Evolutionary conservation across 2,888 invertebrate species (phyloP).

Genomic region (Pristionchus exspectatus): DNA sequence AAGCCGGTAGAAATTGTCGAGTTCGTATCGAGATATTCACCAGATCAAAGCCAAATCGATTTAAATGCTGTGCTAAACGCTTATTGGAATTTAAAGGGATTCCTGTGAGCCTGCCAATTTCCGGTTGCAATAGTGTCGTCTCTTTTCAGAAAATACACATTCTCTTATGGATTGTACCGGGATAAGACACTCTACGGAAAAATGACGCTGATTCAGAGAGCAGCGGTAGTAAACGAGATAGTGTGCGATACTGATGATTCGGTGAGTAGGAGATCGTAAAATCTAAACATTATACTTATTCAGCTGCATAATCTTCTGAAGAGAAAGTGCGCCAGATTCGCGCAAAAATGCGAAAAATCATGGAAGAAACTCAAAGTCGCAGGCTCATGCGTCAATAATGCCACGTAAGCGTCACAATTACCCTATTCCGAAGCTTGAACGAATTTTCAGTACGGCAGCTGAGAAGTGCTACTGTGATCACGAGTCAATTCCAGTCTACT

Average conservation of each 20-base stretch:
- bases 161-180: background rate
- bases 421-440: too few relatives aligned
- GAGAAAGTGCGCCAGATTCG: background rate
- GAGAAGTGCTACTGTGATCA: slow-evolving; percentile 31
- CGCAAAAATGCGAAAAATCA: background rate
- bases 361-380: background rate
- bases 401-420: background rate
- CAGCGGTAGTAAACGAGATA: background rate
- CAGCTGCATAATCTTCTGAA: background rate
- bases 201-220: background rate
- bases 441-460: background rate
- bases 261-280: background rate
- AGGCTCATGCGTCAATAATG: background rate
- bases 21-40: background rate
- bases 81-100: background rate
- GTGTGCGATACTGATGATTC: background rate
- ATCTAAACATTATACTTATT: background rate
- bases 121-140: background rate
- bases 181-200: background rate
- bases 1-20: too few relatives aligned
- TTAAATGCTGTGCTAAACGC: background rate
- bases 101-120: background rate
- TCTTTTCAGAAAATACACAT: background rate
- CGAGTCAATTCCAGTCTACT: background rate
- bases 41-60: background rate